Evolutionary conservation across 2,797 vertebrate genomes (phyloP).

Genomic region (Cottoperca gobio): DNA sequence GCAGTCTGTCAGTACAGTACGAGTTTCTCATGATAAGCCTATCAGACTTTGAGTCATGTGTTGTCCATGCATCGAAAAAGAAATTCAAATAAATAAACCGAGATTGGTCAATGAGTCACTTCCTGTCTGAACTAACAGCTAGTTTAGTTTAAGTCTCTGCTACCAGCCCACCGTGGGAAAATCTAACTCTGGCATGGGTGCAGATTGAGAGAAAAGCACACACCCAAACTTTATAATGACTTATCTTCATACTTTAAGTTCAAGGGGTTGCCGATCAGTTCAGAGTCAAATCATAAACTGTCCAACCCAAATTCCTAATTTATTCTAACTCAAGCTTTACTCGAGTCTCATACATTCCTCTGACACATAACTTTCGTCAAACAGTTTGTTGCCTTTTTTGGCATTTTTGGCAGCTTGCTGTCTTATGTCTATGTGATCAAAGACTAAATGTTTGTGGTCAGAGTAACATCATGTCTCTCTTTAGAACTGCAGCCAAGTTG

Average conservation of each 20-base stretch:
- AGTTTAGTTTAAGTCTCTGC: constrained; percentile 3
- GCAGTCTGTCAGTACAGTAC: background rate
- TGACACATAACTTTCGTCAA: constrained; percentile 29
- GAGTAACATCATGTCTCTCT: constrained; percentile 14
- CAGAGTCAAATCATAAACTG: constrained; percentile 22
- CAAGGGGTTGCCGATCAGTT: background rate
- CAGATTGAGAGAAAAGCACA: constrained; percentile 12
- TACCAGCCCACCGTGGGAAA: constrained; percentile 13
- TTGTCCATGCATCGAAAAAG: background rate
- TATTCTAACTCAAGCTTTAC: constrained; percentile 16
- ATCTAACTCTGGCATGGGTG: constrained; percentile 6
- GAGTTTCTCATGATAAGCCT: too few species aligned
- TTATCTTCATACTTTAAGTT: constrained; percentile 15
- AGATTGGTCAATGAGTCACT: constrained; percentile 34
- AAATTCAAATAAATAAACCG: constrained; percentile 8
- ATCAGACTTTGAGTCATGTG: constrained; percentile 2
- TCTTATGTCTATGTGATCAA: constrained; percentile 14
- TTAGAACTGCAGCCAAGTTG: constrained; percentile 23
- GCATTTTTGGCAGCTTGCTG: constrained; percentile 28
- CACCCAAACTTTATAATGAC: background rate
- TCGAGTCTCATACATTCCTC: constrained; percentile 43
- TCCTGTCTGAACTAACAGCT: constrained; percentile 12
- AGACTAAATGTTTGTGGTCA: constrained; percentile 34
- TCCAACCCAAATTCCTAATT: constrained; percentile 10
- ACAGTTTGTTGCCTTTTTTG: constrained; percentile 48